Conservation (phyloP, 2,797 vertebrate species). For the Galaxias olidus region DNA sequence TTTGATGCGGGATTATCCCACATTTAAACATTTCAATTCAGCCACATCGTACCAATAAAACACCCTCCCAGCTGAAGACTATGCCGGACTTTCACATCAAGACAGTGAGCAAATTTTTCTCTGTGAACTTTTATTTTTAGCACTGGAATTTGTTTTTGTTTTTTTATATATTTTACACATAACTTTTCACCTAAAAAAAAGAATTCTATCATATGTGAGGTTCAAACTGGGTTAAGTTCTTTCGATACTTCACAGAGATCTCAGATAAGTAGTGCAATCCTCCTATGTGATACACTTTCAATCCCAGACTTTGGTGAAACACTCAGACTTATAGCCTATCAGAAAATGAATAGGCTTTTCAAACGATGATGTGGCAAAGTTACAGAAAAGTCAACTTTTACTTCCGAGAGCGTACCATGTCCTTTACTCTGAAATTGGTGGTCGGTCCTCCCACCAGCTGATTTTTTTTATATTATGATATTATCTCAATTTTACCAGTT, state of each 20-base stretch:
- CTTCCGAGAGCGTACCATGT: no score
- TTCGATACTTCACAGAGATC: no score
- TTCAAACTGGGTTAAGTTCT: no score
- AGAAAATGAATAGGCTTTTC: not conserved
- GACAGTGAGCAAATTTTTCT: slow-evolving; percentile 12
- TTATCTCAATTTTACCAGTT: no score
- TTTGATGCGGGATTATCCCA: slow-evolving; percentile 43
- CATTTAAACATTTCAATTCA: slow-evolving; percentile 44
- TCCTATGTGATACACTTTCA: no score
- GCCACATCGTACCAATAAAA: slow-evolving; percentile 35
- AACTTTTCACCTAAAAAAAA: no score
- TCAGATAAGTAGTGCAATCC: no score
- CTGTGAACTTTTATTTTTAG: not conserved
- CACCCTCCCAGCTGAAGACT: slow-evolving; percentile 16
- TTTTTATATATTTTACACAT: slow-evolving; percentile 1
- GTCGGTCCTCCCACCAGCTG: no score
- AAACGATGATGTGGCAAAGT: no score
- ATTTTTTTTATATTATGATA: no score
- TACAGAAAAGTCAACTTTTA: no score
- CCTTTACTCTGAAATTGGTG: no score
- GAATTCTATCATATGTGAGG: not conserved
- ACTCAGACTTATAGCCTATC: not conserved
- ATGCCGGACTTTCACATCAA: slow-evolving; percentile 6
- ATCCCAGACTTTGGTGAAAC: not conserved
- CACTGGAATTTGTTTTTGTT: not conserved